phyloP scores from a whole-genome alignment of 2,888 invertebrate species.

The Dasysyrphus tricinctus region DNA sequence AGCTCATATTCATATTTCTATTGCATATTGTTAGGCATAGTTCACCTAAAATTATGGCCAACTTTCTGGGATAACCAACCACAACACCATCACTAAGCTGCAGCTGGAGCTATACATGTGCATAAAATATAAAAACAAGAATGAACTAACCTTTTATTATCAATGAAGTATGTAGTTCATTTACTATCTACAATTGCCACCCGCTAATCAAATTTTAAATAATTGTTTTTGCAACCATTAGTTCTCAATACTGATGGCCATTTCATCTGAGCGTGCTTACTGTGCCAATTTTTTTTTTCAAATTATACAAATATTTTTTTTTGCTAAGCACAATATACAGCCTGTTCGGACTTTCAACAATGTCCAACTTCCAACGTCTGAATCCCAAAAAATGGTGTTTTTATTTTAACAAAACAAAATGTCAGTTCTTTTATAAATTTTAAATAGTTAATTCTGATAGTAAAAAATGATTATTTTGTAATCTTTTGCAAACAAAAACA shows the following conservation, averaged over 20 bases:
- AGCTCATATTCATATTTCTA: too few species aligned
- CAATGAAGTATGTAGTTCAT: too few species aligned
- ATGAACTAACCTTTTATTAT: too few species aligned
- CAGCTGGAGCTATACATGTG: too few species aligned
- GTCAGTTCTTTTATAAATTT: not conserved
- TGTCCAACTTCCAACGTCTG: conserved; percentile 16
- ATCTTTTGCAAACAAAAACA: conserved; percentile 17
- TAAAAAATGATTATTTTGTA: not conserved
- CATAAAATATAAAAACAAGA: too few species aligned
- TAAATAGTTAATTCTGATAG: not conserved
- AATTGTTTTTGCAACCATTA: too few species aligned
- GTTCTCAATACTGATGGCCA: too few species aligned
- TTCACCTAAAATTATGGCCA: too few species aligned
- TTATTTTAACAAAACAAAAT: not conserved
- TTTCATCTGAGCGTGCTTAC: not conserved
- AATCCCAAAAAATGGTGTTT: not conserved
- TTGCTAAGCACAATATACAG: not conserved
- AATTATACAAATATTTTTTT: not conserved
- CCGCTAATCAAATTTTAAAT: not conserved
- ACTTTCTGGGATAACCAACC: too few species aligned
- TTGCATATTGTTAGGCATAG: too few species aligned
- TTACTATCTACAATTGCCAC: too few species aligned
- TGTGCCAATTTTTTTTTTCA: not conserved
- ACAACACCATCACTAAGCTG: too few species aligned
- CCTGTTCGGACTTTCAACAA: not conserved